A percentile compares a stretch with the other conserved stretches of the same genome.
Conservation (phyloP, 2,888 invertebrate genomes). For the Idaea dimidiata region DNA sequence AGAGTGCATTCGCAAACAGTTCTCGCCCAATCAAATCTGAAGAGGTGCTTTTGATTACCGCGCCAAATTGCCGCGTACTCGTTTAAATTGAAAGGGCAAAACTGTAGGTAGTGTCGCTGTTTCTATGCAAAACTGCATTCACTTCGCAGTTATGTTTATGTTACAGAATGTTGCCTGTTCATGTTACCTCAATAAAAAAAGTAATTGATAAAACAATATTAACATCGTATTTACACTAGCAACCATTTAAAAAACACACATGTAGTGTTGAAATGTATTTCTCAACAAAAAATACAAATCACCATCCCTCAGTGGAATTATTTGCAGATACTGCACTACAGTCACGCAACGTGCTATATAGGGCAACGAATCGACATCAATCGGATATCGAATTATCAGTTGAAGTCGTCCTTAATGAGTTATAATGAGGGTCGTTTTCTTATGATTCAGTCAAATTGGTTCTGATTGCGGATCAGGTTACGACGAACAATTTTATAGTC, state of each 20-base stretch:
- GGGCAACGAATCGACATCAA: conserved; percentile 5
- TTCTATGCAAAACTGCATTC: background rate
- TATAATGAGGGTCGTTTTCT: conserved; percentile 28
- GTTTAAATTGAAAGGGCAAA: conserved; percentile 6
- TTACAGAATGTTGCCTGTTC: no score
- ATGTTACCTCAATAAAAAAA: no score
- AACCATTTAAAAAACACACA: no score
- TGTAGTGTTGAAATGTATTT: no score
- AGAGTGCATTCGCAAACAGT: conserved; percentile 60
- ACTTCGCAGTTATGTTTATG: no score
- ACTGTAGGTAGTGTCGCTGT: background rate
- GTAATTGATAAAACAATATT: no score
- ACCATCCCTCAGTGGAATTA: background rate
- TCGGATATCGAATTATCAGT: conserved; percentile 21
- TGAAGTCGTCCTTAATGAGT: conserved; percentile 23
- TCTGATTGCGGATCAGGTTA: conserved; percentile 63
- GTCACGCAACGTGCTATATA: background rate
- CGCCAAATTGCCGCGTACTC: conserved; percentile 23
- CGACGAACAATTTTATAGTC: conserved; percentile 45
- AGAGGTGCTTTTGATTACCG: conserved; percentile 44
- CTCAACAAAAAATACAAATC: no score
- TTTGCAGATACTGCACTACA: background rate
- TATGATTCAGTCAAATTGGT: conserved; percentile 66
- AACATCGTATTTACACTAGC: no score
- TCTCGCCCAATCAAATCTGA: conserved; percentile 59